A percentile compares a stretch with the other conserved stretches of the same genome.
Evolutionary conservation across 1,140 invertebrate genomes (phyloP).

Genomic region (Cotesia typhae): DNA sequence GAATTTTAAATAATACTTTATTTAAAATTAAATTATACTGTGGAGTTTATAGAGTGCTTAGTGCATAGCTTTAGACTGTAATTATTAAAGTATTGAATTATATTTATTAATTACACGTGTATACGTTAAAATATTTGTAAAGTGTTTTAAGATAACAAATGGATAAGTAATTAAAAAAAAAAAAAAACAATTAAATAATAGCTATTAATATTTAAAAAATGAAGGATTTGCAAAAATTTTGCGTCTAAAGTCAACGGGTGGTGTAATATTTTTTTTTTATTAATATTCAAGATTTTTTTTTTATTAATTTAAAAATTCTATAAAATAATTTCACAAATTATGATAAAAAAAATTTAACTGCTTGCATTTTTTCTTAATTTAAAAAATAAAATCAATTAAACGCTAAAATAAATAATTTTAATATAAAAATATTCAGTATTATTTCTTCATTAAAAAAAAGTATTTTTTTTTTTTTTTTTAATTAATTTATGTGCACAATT

Average conservation of each 20-base stretch:
- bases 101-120: constrained; percentile 29
- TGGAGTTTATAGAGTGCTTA: constrained; percentile 27
- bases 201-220: not conserved
- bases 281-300: too few relatives aligned
- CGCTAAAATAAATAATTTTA: too few relatives aligned
- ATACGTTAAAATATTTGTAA: constrained; percentile 34
- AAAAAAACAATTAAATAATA: not conserved
- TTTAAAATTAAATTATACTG: constrained; percentile 16
- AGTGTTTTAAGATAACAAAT: constrained; percentile 9
- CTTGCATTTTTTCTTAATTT: too few relatives aligned
- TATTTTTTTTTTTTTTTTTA: not conserved
- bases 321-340: too few relatives aligned
- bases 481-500: not conserved
- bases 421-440: too few relatives aligned
- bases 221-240: not conserved
- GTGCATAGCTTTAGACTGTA: constrained; percentile 15
- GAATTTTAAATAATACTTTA: not conserved
- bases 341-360: too few relatives aligned
- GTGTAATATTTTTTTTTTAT: too few relatives aligned
- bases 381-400: too few relatives aligned
- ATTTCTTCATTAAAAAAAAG: not conserved
- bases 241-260: too few relatives aligned
- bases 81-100: too few relatives aligned
- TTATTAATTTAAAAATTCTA: too few relatives aligned
- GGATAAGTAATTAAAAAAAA: not conserved